A percentile compares a stretch with the other conserved stretches of the same genome.
phyloP scores from a whole-genome alignment of 2,797 vertebrate species.

The Hylomyscus alleni region DNA sequence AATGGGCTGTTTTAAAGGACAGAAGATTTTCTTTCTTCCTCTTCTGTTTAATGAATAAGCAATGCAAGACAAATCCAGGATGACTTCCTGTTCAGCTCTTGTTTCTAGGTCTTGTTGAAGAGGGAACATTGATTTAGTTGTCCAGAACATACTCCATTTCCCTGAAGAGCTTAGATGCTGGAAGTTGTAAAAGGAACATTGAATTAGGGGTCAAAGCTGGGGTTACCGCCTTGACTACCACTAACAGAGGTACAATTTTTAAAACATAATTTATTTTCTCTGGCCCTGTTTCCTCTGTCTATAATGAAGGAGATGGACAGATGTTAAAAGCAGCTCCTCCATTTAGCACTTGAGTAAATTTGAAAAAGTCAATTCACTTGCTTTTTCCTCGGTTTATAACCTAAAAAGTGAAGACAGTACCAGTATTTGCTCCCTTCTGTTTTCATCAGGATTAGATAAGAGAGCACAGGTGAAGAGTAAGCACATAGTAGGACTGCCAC shows the following conservation, averaged over 20 bases:
- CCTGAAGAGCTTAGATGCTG: conserved; percentile 39
- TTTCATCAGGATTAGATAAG: conserved; percentile 17
- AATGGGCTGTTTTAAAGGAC: conserved; percentile 62
- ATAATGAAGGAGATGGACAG: conserved; percentile 15
- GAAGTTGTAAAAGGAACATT: neutral
- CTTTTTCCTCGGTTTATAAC: conserved; percentile 22
- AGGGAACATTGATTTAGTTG: conserved; percentile 71
- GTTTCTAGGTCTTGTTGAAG: conserved; percentile 63
- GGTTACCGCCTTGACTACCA: neutral
- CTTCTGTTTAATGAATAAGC: conserved; percentile 73
- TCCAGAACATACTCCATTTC: conserved; percentile 64
- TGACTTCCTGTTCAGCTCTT: conserved; percentile 62
- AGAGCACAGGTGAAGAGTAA: conserved; percentile 18
- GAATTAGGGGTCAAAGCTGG: neutral
- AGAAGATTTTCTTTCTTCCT: conserved; percentile 54
- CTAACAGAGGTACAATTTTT: neutral
- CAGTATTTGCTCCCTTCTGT: neutral
- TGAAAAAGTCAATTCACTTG: conserved; percentile 17
- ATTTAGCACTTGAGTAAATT: conserved; percentile 29
- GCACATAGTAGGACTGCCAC: neutral
- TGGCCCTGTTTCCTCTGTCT: conserved; percentile 20
- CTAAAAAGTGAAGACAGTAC: neutral
- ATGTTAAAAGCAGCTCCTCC: conserved; percentile 23
- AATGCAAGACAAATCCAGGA: conserved; percentile 66
- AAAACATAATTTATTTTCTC: neutral